A percentile compares a stretch with the other conserved stretches of the same genome.
phyloP scores from a whole-genome alignment of 2,797 vertebrate genomes.

The Tapirus indicus region DNA sequence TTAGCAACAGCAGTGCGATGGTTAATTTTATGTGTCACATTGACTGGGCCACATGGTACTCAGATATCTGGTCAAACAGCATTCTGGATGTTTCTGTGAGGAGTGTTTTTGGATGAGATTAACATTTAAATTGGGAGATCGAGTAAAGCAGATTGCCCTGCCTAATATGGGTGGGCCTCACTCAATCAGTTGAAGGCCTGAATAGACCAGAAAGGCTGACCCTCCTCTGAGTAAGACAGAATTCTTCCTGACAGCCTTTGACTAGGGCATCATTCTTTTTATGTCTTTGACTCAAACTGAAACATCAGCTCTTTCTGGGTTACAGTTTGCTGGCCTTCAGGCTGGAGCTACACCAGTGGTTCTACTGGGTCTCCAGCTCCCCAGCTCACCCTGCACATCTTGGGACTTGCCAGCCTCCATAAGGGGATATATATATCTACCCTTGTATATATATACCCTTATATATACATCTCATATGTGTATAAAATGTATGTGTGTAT shows the following conservation, averaged over 20 bases:
- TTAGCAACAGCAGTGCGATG: not conserved
- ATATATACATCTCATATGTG: not conserved
- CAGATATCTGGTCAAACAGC: not conserved
- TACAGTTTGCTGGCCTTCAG: not conserved
- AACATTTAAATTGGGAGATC: not conserved
- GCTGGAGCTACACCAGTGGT: not conserved
- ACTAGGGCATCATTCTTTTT: not conserved
- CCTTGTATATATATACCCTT: not conserved
- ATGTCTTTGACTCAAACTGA: not conserved
- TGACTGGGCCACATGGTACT: not conserved
- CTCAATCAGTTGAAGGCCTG: not conserved
- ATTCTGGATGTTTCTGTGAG: not conserved
- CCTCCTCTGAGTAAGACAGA: not conserved
- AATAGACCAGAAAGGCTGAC: not conserved
- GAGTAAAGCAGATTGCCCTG: not conserved
- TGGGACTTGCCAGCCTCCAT: not conserved
- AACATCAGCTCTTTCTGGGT: not conserved
- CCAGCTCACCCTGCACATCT: not conserved
- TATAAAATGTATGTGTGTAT: not conserved
- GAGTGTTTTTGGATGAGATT: not conserved
- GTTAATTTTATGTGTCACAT: not conserved
- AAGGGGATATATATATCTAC: not conserved
- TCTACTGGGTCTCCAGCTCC: not conserved
- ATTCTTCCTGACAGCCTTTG: not conserved
- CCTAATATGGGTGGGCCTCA: not conserved